phyloP scores from a whole-genome alignment of 2,113 vertebrate genomes.

The Colinus virginianus region DNA sequence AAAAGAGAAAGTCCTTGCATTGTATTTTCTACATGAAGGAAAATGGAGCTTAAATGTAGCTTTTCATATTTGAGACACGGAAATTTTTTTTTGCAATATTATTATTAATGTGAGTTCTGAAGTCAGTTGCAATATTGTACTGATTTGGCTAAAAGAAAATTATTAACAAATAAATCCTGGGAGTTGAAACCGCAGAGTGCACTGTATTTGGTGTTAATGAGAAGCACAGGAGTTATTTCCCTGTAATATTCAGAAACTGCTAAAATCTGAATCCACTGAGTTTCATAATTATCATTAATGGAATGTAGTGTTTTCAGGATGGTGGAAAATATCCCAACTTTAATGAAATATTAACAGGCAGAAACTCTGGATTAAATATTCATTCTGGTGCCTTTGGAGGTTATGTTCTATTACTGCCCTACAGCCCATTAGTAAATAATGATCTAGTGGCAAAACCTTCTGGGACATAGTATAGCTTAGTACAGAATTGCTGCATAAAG shows the following conservation, averaged over 20 bases:
- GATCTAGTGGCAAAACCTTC: conserved; percentile 63
- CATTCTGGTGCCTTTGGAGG: conserved; percentile 53
- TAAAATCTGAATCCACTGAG: conserved; percentile 32
- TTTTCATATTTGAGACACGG: background rate
- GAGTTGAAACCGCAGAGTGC: background rate
- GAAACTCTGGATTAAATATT: conserved; percentile 66
- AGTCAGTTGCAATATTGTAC: background rate
- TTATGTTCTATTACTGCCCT: conserved; percentile 30
- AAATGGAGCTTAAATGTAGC: background rate
- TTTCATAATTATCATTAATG: conserved; percentile 56
- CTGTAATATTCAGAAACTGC: conserved; percentile 13
- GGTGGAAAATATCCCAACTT: background rate
- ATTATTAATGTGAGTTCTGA: background rate
- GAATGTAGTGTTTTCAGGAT: conserved; percentile 30
- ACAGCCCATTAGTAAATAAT: conserved; percentile 71
- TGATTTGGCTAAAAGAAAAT: background rate
- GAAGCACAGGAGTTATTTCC: conserved; percentile 4
- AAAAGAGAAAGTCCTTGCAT: background rate
- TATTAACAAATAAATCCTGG: background rate
- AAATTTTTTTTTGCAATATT: background rate
- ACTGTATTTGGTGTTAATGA: conserved; percentile 13
- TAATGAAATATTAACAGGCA: conserved; percentile 67
- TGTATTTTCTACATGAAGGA: background rate
- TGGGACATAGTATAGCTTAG: conserved; percentile 5
- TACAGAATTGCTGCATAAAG: conserved; percentile 8